A percentile compares a stretch with the other conserved stretches of the same genome.
Evolutionary conservation across 2,888 invertebrate genomes (phyloP).

Genomic region (Ischnus inquisitorius): DNA sequence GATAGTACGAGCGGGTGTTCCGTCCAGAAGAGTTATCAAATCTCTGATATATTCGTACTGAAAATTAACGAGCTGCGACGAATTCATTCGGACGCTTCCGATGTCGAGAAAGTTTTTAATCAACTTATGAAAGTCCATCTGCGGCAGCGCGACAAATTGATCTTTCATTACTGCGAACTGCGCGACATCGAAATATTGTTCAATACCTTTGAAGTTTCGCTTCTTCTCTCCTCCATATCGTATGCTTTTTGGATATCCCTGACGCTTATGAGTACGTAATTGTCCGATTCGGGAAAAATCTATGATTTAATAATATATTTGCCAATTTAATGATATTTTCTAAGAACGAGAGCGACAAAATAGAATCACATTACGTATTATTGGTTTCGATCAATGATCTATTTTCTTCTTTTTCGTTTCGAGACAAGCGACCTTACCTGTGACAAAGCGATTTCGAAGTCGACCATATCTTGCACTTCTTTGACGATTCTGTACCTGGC

Average conservation of each 20-base stretch:
- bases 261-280: constrained; percentile 6
- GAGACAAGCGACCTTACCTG: neutral
- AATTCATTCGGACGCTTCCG: constrained; percentile 29
- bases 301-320: neutral
- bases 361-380: too few relatives aligned
- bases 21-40: constrained; percentile 23
- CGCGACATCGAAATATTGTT: neutral
- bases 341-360: too few relatives aligned
- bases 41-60: constrained; percentile 34
- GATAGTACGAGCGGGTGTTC: constrained; percentile 35
- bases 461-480: constrained; percentile 68
- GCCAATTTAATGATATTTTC: too few relatives aligned
- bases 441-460: constrained; percentile 62
- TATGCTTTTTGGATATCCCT: constrained; percentile 17
- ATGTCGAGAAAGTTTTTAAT: constrained; percentile 9
- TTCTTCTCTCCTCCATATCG: constrained; percentile 2
- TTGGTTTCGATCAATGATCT: neutral
- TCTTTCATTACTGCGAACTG: neutral
- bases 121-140: constrained; percentile 4
- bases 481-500: constrained; percentile 45
- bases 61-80: neutral
- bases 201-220: constrained; percentile 11
- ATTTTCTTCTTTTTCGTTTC: neutral
- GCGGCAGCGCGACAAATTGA: neutral
- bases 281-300: neutral